Conservation (phyloP, 2,888 invertebrate genomes). For the Drosophila ustulata region DNA sequence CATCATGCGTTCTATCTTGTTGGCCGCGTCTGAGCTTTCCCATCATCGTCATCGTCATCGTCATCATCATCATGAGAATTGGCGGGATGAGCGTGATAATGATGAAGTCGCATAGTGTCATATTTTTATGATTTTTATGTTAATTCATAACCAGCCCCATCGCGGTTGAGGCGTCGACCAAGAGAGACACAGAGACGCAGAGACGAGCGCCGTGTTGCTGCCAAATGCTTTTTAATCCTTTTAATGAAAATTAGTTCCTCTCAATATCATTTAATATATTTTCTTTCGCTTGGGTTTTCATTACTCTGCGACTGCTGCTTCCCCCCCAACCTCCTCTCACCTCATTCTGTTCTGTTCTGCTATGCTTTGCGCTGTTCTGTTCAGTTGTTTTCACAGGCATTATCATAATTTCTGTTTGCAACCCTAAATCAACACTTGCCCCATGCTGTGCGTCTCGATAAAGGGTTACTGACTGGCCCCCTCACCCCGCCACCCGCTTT, state of each 20-base stretch:
- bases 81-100: slow-evolving; percentile 15
- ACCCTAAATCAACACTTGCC: slow-evolving; percentile 83
- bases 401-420: slow-evolving; percentile 84
- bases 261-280: slow-evolving; percentile 83
- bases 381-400: slow-evolving; percentile 80
- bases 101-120: slow-evolving; percentile 65
- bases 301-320: slow-evolving; percentile 29
- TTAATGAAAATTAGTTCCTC: slow-evolving; percentile 84
- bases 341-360: not conserved
- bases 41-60: slow-evolving; percentile 19
- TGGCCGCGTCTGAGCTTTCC: slow-evolving; percentile 7
- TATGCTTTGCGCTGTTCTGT: slow-evolving; percentile 4
- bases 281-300: slow-evolving; percentile 71
- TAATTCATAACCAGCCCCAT: slow-evolving; percentile 71
- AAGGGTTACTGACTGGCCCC: slow-evolving; percentile 62
- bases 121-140: slow-evolving; percentile 82
- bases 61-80: slow-evolving; percentile 7
- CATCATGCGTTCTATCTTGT: slow-evolving; percentile 58
- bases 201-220: slow-evolving; percentile 36
- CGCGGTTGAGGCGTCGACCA: slow-evolving; percentile 27
- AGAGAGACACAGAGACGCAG: too few relatives aligned
- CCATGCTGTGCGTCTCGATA: slow-evolving; percentile 62
- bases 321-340: not conserved
- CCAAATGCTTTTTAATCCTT: slow-evolving; percentile 83
- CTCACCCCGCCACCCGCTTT: not conserved